Base-by-base conservation (phyloP, 23 tunicate genomes). In the Halocynthia aurantium region DNA sequence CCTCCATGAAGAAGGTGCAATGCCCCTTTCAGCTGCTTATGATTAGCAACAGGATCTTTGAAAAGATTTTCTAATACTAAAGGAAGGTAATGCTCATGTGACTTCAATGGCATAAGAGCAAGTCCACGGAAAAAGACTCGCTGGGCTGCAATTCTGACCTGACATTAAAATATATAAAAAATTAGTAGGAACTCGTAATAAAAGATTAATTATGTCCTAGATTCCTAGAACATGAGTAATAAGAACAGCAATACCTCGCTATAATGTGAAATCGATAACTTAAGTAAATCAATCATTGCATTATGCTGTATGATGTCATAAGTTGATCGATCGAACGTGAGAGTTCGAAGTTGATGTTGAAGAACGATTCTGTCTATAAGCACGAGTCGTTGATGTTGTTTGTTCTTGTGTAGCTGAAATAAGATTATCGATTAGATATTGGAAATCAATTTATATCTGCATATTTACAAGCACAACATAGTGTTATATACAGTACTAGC, bases 211-310 rank as follows among this genome's bases (percentile, higher is more conserved):
- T 10, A 9, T 65, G 17, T 65, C n/a, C 5, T 9, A 65, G 31
- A 65, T n/a, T n/a, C n/a, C n/a, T n/a, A n/a, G n/a, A 31, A 0
- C 44, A 31, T 31, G 44, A 31, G 44, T 31, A 31, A 31, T 31
- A 31, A 0, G 2, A 31, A 4, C 44, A 31, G 44, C 44, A 31
- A 31, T 17, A 74, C 98, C 22, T 70, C 89, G 77, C 83, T 84
- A 82, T 92, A 92, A 73, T 92, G 88, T 15, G 98, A 92, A 10
- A 70, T 60, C 8, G 98, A 92, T 5, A 92, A 78, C 17, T 83
- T 52, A 8, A 92, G 52, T 51, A 92, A 73, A 70, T 92, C 98
- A 69, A 82, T 52, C 92, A 86, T 86, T 10, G 77, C 80, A n/a
- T 73, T 22, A 61, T 92, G 98, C 22, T 72, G 77, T 70, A 92